Base-by-base conservation (phyloP, 2,113 vertebrate genomes). In the Anguilla japonica region DNA sequence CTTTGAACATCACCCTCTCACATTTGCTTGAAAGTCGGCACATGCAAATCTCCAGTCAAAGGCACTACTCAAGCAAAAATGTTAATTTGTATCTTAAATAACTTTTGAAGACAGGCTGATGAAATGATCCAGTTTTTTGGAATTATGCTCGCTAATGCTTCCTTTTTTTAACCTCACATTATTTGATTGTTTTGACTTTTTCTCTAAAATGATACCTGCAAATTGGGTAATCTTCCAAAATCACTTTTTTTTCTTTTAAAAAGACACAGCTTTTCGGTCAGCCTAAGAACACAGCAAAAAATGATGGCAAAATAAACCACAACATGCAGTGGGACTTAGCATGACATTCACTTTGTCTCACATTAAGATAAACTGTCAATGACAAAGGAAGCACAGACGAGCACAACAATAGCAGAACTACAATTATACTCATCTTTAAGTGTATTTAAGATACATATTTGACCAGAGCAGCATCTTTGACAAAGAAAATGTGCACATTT, bases 91-190 rank as follows among this genome's bases (percentile, higher is more conserved):
- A 79, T 79, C 67, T 78, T 79, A 43, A 85, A 85, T 71, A 26
- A 80, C 50, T 75, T 34, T n/a, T 22, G 63, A 16, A 53, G 46
- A 43, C n/a, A 20, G 40, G 34, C 39, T 80, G 34, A 80, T 18
- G 39, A 79, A 15, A 41, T 6, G 13, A 15, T 41, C 39, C 43
- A 8, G 16, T 79, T 79, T 40, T 40, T 82, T 56, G 79, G 81
- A 53, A 82, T 41, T 86, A 79, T 82, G 85, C 85, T 56, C 53
- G 67, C 79, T 82, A 79, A 86, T 81, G 57, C 39, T 67, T 86
- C 78, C 85, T 40, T 81, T 85, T 78, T 22, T 67, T 67, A 53
- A 85, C 41, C 78, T 75, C 15, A 40, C 79, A 79, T 56, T 26
- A 60, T 20, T 41, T 18, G 26, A 80, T 85, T 13, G 20, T 39